Evolutionary conservation across 2,797 vertebrate genomes (phyloP).

Genomic region (Tragelaphus eurycerus): DNA sequence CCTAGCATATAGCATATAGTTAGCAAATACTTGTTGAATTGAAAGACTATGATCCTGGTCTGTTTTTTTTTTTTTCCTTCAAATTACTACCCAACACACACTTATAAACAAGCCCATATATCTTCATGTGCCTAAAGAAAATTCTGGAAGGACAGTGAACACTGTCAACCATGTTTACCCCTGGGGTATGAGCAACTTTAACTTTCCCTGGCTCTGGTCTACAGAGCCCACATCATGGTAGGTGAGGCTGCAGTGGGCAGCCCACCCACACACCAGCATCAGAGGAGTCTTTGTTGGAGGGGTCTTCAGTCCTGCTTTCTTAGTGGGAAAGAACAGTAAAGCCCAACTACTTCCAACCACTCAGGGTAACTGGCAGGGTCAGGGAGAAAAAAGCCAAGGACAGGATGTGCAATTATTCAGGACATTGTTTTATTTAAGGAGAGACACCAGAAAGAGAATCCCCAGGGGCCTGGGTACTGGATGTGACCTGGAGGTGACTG

Average conservation of each 20-base stretch:
- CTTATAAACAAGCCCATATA: background rate
- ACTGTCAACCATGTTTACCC: background rate
- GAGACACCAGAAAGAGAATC: background rate
- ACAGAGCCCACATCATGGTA: background rate
- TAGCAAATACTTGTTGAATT: background rate
- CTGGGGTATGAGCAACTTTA: background rate
- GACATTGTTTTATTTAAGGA: background rate
- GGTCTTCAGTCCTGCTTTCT: background rate
- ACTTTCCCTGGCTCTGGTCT: background rate
- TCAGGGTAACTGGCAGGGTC: background rate
- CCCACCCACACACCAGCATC: background rate
- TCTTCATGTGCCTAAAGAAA: background rate
- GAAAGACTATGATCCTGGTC: background rate
- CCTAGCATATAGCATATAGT: background rate
- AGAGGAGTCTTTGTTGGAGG: background rate
- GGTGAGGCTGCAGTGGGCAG: background rate
- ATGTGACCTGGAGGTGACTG: background rate
- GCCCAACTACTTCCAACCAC: background rate
- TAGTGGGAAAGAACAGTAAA: background rate
- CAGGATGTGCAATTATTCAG: background rate
- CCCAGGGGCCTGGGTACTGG: background rate
- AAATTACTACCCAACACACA: background rate
- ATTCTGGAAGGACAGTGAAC: background rate
- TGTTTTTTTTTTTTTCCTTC: background rate
- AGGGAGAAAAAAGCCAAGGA: background rate